Evolutionary conservation across 2,113 vertebrate species (phyloP).

Genomic region (Verasper variegatus): DNA sequence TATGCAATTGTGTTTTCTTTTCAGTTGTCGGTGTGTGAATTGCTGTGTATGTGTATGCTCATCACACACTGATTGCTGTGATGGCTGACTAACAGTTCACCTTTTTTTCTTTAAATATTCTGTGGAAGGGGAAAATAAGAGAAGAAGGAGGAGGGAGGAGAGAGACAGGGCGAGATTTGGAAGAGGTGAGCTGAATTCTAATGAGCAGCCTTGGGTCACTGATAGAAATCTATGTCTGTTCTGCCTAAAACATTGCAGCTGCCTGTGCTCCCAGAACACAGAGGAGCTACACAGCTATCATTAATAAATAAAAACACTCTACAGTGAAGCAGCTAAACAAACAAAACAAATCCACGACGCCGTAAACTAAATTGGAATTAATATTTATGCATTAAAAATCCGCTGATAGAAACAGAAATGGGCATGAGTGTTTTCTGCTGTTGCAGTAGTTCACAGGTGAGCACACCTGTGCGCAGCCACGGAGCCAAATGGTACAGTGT

Average conservation of each 20-base stretch:
- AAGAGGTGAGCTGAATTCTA: slow-evolving; percentile 70
- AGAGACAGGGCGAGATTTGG: slow-evolving; percentile 19
- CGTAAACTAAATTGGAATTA: slow-evolving; percentile 12
- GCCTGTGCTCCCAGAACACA: slow-evolving; percentile 60
- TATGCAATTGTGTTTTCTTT: background rate
- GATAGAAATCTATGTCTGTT: slow-evolving; percentile 76
- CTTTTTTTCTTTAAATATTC: slow-evolving; percentile 43
- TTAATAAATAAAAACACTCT: slow-evolving; percentile 58
- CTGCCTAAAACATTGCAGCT: slow-evolving; percentile 73
- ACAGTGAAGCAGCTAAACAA: slow-evolving; percentile 42
- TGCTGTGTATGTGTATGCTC: slow-evolving; percentile 21
- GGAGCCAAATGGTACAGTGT: background rate
- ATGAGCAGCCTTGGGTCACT: slow-evolving; percentile 72
- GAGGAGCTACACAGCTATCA: slow-evolving; percentile 61
- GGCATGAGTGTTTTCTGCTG: background rate
- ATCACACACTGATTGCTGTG: slow-evolving; percentile 46
- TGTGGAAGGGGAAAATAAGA: background rate
- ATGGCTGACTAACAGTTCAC: slow-evolving; percentile 61
- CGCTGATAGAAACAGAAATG: slow-evolving; percentile 1
- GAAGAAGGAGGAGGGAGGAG: background rate
- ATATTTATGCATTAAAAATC: slow-evolving; percentile 14
- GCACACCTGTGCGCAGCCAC: background rate
- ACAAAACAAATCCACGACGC: slow-evolving; percentile 42
- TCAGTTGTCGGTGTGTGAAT: background rate
- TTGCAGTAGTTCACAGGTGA: background rate